These are phyloP conservation scores for Petaurus breviceps DNA, from an alignment of 2,113 vertebrate genomes.

Conservation along the genomic window DNA sequence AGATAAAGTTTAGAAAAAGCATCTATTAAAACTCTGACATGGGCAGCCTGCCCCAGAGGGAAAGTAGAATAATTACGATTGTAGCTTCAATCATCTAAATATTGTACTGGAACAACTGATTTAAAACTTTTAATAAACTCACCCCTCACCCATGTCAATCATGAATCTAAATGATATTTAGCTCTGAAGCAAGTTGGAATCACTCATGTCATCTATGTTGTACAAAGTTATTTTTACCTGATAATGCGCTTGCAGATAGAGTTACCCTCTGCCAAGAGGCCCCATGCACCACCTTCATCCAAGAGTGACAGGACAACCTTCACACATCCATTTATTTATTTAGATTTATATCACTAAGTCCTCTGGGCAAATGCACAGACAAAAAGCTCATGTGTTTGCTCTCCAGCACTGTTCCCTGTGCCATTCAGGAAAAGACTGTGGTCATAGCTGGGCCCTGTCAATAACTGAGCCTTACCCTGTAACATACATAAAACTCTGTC, in stretches of 20 bases:
- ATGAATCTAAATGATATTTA: constrained; percentile 37
- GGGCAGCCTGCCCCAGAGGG: not conserved
- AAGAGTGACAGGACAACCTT: constrained; percentile 35
- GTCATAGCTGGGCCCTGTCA: constrained; percentile 25
- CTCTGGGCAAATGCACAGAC: constrained; percentile 48
- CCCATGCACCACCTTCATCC: not conserved
- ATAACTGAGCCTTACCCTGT: not conserved
- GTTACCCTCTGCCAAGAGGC: not conserved
- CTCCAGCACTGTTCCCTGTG: constrained; percentile 18
- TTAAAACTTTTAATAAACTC: constrained; percentile 19
- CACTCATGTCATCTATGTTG: not conserved
- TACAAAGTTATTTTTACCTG: constrained; percentile 24
- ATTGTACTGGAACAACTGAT: not conserved
- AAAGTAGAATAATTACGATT: not conserved
- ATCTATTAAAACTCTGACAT: not conserved
- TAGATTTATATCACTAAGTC: constrained; percentile 42
- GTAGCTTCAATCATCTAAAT: constrained; percentile 13
- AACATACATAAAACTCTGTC: constrained; percentile 28
- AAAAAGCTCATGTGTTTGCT: constrained; percentile 2
- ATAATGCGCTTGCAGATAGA: not conserved
- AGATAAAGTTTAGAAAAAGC: not conserved
- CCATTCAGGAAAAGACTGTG: constrained; percentile 33
- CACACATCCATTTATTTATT: constrained; percentile 44
- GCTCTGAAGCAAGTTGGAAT: constrained; percentile 49
- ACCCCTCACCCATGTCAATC: constrained; percentile 20